phyloP scores from a whole-genome alignment of 2,888 invertebrate species.

The Pegoplata infirma region DNA sequence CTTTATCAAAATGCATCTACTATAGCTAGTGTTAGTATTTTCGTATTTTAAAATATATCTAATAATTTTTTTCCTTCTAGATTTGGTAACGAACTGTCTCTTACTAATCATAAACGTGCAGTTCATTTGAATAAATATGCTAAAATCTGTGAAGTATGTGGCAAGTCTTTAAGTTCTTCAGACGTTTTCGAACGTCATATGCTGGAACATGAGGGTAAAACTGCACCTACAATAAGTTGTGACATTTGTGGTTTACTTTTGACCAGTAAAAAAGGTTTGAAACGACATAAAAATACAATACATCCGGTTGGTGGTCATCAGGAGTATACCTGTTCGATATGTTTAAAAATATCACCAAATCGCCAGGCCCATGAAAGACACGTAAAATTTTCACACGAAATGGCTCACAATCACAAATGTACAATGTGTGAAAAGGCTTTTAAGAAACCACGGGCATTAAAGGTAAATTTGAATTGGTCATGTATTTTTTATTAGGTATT shows the following conservation, averaged over 20 bases:
- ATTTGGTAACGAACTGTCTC: conserved; percentile 65
- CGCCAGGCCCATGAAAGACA: conserved; percentile 71
- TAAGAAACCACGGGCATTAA: conserved; percentile 66
- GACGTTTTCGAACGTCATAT: conserved; percentile 72
- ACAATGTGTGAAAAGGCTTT: conserved; percentile 75
- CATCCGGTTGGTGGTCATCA: conserved; percentile 70
- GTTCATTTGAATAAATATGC: conserved; percentile 73
- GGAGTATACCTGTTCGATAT: conserved; percentile 71
- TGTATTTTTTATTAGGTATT: not conserved
- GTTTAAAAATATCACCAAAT: conserved; percentile 71
- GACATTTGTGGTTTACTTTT: conserved; percentile 71
- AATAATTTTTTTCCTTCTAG: too few relatives aligned
- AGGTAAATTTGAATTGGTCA: too few relatives aligned
- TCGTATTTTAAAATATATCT: too few relatives aligned
- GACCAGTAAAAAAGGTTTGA: conserved; percentile 71
- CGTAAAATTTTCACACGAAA: conserved; percentile 71
- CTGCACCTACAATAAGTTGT: conserved; percentile 69
- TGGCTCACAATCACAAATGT: conserved; percentile 71
- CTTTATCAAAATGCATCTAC: too few relatives aligned
- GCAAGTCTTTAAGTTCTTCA: conserved; percentile 71
- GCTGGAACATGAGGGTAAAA: conserved; percentile 70
- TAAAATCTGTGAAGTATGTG: conserved; percentile 75
- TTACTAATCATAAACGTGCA: conserved; percentile 70
- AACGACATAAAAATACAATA: conserved; percentile 73
- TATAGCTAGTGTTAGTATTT: too few relatives aligned